Evolutionary conservation across 1,140 invertebrate species (phyloP), one percentile per base, ranked within the genome.

Genomic region (Drosophila bipectinata): DNA sequence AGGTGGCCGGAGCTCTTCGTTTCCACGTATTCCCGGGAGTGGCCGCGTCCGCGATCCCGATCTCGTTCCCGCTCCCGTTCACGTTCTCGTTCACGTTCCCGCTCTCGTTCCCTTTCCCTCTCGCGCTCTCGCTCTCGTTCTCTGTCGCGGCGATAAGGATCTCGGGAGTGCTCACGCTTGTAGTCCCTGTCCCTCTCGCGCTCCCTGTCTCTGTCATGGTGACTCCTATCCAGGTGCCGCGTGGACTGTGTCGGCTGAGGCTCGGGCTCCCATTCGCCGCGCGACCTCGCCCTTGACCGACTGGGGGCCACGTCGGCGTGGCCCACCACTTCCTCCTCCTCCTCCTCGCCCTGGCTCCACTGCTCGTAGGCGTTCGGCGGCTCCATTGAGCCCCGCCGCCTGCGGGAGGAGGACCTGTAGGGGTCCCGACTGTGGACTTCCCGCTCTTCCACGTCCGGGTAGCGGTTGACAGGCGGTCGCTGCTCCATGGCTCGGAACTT

Each of bases 401-500:
- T 67, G 8, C 83, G 69, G 26, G 79, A 88, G 10, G 82, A 87
- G 5, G 84, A 77, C 6, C 78, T n/a, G 8, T 72, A 78, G 7
- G 71, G 53, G 39, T 78, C 78, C 1, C 64, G 64, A 30, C 18
- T 9, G 26, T 28, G 34, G 53, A 15, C 1, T 14, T 89, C 82
- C 10, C 84, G 81, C 14, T 90, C 91, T 58, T 94, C 93, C 67
- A 93, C 93, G 6, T 91, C 85, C 10, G 48, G 12, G 14, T 91
- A 91, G 7, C 90, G 82, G 55, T 94, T 93, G 41, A 94, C 93
- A 69, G 96, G 94, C 68, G 94, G 93, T n/a, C 63, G 44, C 54
- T 75, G 82, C 91, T 97, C 96, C 92, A 97, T 93, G 21, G 95
- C 94, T 85, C 95, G 93, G 81, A 97, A 97, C 91, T 96, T 96